These are phyloP conservation scores for Phymorhynchus buccinoides DNA, from an alignment of 1,140 invertebrate species.

Conservation along the genomic window DNA sequence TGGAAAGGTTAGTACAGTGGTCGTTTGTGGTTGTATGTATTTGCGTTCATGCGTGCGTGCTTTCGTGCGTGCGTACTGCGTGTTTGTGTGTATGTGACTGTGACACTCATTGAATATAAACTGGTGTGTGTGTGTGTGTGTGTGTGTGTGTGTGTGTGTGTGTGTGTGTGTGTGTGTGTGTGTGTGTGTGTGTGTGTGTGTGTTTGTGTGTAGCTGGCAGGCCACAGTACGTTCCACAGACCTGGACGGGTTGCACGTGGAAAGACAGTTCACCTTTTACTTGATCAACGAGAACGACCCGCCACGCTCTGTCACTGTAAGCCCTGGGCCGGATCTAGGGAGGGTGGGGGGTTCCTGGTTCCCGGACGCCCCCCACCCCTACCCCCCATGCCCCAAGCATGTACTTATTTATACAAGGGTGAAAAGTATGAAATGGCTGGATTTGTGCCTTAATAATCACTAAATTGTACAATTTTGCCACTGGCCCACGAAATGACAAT, in stretches of 20 bases:
- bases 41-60: conserved; percentile 21
- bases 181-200: conserved; percentile 4
- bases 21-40: conserved; percentile 1
- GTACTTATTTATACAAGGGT: no score
- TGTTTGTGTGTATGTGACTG: conserved; percentile 13
- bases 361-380: no score
- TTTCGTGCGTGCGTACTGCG: conserved; percentile 7
- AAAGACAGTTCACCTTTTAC: conserved; percentile 52
- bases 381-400: no score
- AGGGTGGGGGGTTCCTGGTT: no score
- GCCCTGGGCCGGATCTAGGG: no score
- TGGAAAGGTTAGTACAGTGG: no score
- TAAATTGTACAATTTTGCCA: no score
- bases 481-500: no score
- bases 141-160: neutral
- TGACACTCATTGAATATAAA: no score
- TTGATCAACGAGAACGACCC: conserved; percentile 59
- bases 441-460: no score
- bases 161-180: neutral
- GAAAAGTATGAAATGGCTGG: no score
- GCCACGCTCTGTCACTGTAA: conserved; percentile 54
- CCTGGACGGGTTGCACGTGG: conserved; percentile 48
- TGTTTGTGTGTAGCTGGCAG: conserved; percentile 34
- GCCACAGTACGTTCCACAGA: conserved; percentile 56
- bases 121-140: neutral